Base-by-base conservation (phyloP, 2,113 vertebrate species). In the Albula glossodonta region DNA sequence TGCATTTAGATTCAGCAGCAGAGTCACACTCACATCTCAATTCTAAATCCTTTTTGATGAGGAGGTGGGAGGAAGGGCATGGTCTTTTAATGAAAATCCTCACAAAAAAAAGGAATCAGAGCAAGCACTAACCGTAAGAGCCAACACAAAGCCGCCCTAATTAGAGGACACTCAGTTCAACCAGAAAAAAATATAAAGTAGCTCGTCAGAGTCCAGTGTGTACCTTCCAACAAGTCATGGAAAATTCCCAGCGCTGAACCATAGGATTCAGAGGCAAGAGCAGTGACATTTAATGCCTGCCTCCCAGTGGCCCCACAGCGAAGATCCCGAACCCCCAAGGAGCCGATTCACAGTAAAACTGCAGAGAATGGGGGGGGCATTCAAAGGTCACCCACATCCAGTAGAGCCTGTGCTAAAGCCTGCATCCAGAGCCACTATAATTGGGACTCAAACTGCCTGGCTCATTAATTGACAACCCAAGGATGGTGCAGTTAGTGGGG, bases 211-310 rank as follows among this genome's bases (percentile, higher is more conserved):
- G 66, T 56, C 51, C n/a, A 57, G 25, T 51, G 66, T 22, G 31
- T n/a, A 74, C 25, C 70, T 31, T 31, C 51, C 74, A 51, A n/a
- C 51, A 79, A 79, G 74, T 82, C 81, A 60, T 41, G 31, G 51
- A 8, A 74, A 25, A 51, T 51, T 83, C 66, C n/a, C 83, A 84
- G 22, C 11, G 11, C 13, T 50, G 48, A 41, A 9, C 83, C 50
- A 9, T 13, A 50, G 7, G 83, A 86, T 84, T 86, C 82, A 80
- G 83, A 85, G 84, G 88, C 83, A 53, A 87, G 84, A 89, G 88
- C 80, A 74, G 78, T 90, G 88, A 91, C 90, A 92, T 89, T 90
- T 86, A 91, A 50, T 86, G 89, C 86, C 86, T 87, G 85, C 82
- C 82, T 84, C 77, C 81, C 80, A 51, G 60, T n/a, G 77, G 63